A percentile compares a stretch with the other conserved stretches of the same genome.
phyloP scores from a whole-genome alignment of 23 tunicate genomes.

The Trididemnum clinides region DNA sequence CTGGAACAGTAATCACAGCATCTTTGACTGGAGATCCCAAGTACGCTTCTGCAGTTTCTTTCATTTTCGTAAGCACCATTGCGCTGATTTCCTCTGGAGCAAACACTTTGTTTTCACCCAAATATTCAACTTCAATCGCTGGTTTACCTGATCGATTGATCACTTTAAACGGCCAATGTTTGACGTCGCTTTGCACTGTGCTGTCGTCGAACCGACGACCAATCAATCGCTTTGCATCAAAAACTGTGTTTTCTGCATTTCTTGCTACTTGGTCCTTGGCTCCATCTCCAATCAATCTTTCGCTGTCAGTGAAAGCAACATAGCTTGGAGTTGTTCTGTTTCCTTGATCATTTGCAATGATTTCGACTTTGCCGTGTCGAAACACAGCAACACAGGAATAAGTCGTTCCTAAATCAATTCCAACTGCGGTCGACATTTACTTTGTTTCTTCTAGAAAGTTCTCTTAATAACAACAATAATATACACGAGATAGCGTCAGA shows the following conservation, averaged over 20 bases:
- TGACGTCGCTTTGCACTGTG: conserved; percentile 73
- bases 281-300: conserved; percentile 71
- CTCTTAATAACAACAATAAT: no score
- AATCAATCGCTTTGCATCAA: conserved; percentile 77
- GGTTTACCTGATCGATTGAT: conserved; percentile 56
- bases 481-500: no score
- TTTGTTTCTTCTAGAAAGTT: no score
- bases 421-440: conserved; percentile 53
- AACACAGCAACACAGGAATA: conserved; percentile 81
- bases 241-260: conserved; percentile 77
- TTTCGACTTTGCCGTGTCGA: conserved; percentile 71
- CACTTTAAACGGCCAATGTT: conserved; percentile 85
- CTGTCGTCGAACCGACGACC: conserved; percentile 78
- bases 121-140: conserved; percentile 52
- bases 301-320: conserved; percentile 30
- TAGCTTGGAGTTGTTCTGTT: conserved; percentile 41
- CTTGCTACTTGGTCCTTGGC: conserved; percentile 89
- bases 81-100: conserved; percentile 94
- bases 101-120: conserved; percentile 67
- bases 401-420: conserved; percentile 88
- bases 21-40: conserved; percentile 74
- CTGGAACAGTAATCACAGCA: conserved; percentile 96
- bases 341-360: conserved; percentile 50
- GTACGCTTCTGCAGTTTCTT: conserved; percentile 94
- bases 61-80: conserved; percentile 93